These are phyloP conservation scores for Petrosia ficiformis DNA, from an alignment of 37 sponge, comb jelly and placozoan genomes.

Conservation along the genomic window DNA sequence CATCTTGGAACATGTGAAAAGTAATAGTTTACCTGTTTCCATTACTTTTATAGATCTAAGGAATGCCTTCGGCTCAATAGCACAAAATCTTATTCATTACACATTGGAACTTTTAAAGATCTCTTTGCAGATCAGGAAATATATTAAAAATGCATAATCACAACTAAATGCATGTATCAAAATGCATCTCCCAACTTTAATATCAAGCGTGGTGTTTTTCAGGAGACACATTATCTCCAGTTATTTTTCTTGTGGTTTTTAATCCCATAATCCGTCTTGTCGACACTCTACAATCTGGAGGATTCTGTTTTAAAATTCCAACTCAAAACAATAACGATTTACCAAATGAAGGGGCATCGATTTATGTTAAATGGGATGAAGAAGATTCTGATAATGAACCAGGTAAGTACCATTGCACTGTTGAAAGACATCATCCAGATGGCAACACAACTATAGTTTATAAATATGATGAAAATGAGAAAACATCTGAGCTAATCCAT, in stretches of 20 bases:
- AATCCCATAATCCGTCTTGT: background rate
- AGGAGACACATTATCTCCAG: background rate
- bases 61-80: conserved; percentile 48
- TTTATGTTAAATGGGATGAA: too few relatives aligned
- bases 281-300: background rate
- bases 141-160: background rate
- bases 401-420: too few relatives aligned
- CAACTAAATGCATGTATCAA: conserved; percentile 16
- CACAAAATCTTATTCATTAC: conserved; percentile 13
- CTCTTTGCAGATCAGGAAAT: background rate
- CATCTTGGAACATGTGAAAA: conserved; percentile 25
- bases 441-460: too few relatives aligned
- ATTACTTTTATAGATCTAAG: conserved; percentile 30
- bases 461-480: too few relatives aligned
- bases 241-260: too few relatives aligned
- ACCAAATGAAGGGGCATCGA: too few relatives aligned
- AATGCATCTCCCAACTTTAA: conserved; percentile 9
- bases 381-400: too few relatives aligned
- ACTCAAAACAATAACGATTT: too few relatives aligned
- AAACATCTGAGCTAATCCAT: too few relatives aligned
- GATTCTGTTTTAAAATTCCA: too few relatives aligned
- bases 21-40: conserved; percentile 8
- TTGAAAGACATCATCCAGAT: too few relatives aligned
- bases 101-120: conserved; percentile 2
- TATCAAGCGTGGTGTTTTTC: background rate